Base-by-base conservation (phyloP, 2,797 vertebrate species). In the Enteromius paludinosus region DNA sequence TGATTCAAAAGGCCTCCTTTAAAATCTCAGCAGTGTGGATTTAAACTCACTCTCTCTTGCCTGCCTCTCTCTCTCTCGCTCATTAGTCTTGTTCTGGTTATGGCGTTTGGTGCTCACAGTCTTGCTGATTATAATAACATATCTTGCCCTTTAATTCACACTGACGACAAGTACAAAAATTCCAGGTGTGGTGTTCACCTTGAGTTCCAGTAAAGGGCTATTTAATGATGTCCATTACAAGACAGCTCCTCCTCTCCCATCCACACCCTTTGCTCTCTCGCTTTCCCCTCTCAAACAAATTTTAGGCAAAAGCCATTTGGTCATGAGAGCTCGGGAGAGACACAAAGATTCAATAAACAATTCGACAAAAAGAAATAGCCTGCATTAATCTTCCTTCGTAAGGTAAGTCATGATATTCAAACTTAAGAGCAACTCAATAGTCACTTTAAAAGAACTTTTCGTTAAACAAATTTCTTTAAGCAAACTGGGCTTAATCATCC, bases 11-110 rank as follows among this genome's bases (percentile, higher is more conserved):
- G 91, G 92, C 92, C 89, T 90, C 91, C 87, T 89, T 95, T 93
- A 93, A 94, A 95, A 94, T 93, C 92, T 95, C 92, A 93, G 92
- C 91, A 92, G 90, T 90, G 90, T 86, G 93, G 94, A 94, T 95
- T 95, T 96, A 93, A 93, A 93, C 86, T 75, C 88, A 89, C 91
- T 93, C 91, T 91, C 91, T 91, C 73, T 90, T 89, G 80, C 84
- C 61, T 77, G 23, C 4, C 61, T 35, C 56, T 66, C 80, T 28
- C 59, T 62, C 80, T 28, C 59, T 62, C 82, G 28, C 28, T 61
- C 59, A 52, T 76, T 43, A 54, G 30, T 52, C 28, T 15, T 59
- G 38, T 49, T 74, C 68, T 66, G 66, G 38, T 81, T 85, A 88
- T 85, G 82, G 90, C 69, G 38, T 79, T 68, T 84, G 79, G 89